Evolutionary conservation across 2,797 vertebrate genomes (phyloP).

Genomic region (Tokudaia muenninki): DNA sequence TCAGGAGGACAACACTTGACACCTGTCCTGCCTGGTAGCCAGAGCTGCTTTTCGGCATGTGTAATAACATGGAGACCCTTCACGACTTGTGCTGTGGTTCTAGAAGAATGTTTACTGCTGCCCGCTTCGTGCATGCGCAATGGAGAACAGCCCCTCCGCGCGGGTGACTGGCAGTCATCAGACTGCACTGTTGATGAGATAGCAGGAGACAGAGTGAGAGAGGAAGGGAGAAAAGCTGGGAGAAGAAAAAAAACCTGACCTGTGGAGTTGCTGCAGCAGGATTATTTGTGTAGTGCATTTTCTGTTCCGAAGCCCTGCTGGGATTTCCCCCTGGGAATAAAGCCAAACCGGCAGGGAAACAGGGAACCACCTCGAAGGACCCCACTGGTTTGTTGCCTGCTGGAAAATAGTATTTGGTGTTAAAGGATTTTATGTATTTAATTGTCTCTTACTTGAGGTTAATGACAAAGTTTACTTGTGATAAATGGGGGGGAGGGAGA

Average conservation of each 20-base stretch:
- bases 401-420: not conserved
- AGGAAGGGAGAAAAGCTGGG: not conserved
- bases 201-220: not conserved
- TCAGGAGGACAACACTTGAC: constrained; percentile 30
- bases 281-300: constrained; percentile 77
- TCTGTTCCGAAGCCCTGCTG: constrained; percentile 48
- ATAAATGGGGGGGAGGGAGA: not conserved
- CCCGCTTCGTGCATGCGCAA: constrained; percentile 74
- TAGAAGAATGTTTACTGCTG: constrained; percentile 62
- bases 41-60: constrained; percentile 56
- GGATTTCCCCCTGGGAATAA: constrained; percentile 68
- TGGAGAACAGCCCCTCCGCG: not conserved
- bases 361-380: constrained; percentile 56
- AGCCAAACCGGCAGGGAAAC: constrained; percentile 13
- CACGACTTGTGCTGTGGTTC: constrained; percentile 71
- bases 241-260: constrained; percentile 62
- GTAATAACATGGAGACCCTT: constrained; percentile 39
- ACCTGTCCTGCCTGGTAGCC: constrained; percentile 54
- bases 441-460: constrained; percentile 55
- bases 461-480: constrained; percentile 27
- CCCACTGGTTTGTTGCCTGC: not conserved
- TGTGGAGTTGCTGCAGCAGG: constrained; percentile 72
- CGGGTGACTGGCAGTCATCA: not conserved
- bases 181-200: not conserved
- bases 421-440: not conserved